Evolutionary conservation across 2,113 vertebrate species (phyloP).

Genomic region (Camelus bactrianus): DNA sequence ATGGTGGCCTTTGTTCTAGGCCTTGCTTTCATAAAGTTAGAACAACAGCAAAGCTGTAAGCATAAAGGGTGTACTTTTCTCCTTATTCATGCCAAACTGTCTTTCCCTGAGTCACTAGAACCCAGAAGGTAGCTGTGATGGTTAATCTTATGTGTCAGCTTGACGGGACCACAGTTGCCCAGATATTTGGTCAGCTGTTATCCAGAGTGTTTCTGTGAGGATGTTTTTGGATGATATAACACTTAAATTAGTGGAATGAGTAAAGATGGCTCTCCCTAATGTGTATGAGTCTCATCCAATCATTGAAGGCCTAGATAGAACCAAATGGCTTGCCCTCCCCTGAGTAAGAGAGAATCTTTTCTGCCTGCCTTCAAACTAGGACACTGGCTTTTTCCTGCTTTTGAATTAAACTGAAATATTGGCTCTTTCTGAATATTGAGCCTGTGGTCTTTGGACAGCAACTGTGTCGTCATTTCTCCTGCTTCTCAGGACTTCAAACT

Average conservation of each 20-base stretch:
- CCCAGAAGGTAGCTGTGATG: not conserved
- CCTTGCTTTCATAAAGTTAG: not conserved
- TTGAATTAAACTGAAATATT: not conserved
- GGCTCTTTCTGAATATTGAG: not conserved
- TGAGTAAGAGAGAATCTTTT: not conserved
- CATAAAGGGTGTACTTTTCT: not conserved
- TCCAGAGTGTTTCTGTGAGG: not conserved
- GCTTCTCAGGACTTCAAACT: not conserved
- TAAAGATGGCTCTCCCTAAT: not conserved
- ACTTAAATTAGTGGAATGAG: not conserved
- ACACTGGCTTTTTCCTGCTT: not conserved
- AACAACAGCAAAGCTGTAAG: not conserved
- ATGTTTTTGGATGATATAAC: not conserved
- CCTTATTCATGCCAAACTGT: not conserved
- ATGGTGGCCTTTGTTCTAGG: not conserved
- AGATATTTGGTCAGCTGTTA: not conserved
- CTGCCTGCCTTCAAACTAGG: not conserved
- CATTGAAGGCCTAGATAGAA: not conserved
- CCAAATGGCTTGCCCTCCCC: not conserved
- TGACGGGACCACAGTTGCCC: not conserved
- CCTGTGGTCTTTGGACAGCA: not conserved
- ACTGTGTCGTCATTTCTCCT: not conserved
- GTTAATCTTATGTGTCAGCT: not conserved
- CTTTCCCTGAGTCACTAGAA: not conserved
- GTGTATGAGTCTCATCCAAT: not conserved